Evolutionary conservation across 2,113 vertebrate species (phyloP).

Genomic region (Monopterus albus): DNA sequence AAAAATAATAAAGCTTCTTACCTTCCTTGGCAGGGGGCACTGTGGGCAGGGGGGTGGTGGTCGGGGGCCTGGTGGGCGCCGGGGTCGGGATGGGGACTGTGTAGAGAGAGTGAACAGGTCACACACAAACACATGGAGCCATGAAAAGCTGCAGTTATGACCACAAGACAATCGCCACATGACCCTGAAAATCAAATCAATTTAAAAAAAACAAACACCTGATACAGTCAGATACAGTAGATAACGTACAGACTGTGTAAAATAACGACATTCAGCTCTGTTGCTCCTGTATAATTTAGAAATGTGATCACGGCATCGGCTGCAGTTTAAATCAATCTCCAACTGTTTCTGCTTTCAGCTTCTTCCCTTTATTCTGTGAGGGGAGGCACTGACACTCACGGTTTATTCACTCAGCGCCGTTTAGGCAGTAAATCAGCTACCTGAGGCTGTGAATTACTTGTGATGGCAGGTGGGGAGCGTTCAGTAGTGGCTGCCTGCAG

Average conservation of each 20-base stretch:
- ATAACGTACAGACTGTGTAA: not conserved
- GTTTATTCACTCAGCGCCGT: not conserved
- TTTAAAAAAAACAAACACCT: no score
- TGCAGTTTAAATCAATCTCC: not conserved
- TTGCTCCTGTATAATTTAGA: slow-evolving; percentile 32
- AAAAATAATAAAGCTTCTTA: slow-evolving; percentile 62
- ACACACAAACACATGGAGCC: not conserved
- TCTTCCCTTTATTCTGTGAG: not conserved
- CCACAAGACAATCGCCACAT: no score
- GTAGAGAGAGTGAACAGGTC: not conserved
- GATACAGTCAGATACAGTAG: not conserved
- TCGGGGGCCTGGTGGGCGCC: slow-evolving; percentile 82
- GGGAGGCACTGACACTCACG: not conserved
- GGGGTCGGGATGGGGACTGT: slow-evolving; percentile 86
- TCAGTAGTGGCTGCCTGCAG: slow-evolving; percentile 48
- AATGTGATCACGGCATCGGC: slow-evolving; percentile 25
- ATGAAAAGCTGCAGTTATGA: not conserved
- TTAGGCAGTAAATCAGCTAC: slow-evolving; percentile 47
- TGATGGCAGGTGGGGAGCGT: slow-evolving; percentile 36
- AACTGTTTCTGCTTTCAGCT: not conserved
- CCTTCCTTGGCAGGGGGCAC: slow-evolving; percentile 91
- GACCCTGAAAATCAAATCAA: no score
- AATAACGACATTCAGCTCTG: slow-evolving; percentile 7
- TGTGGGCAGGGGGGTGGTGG: slow-evolving; percentile 85
- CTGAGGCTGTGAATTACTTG: slow-evolving; percentile 45